Base-by-base conservation (phyloP, 2,797 vertebrate species). In the Pelochelys cantorii region DNA sequence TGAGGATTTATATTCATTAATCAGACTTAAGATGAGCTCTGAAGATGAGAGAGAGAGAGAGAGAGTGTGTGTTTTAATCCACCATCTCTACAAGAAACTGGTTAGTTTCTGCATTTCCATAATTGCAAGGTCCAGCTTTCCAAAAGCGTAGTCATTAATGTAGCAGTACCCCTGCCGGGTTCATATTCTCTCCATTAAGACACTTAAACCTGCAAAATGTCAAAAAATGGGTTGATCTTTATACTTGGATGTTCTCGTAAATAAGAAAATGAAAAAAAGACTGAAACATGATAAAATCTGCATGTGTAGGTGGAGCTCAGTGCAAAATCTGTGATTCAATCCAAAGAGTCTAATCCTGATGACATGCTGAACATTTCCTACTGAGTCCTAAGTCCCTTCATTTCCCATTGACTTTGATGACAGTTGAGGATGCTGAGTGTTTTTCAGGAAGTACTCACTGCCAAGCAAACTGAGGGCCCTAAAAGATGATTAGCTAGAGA, bases 211-310 rank as follows among this genome's bases (percentile, higher is more conserved):
- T 85, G 74, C 53, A 53, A 80, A 90, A 60, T 23, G 57, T 29
- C 87, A 85, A n/a, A n/a, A 90, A 94, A 89, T 88, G 91, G 7
- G 68, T 85, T 87, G 1, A 27, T 14, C 74, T 17, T 93, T 25
- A 37, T 48, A 80, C 23, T 57, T 80, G 85, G 8, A 81, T 15
- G n/a, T 29, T 68, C 90, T 71, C 3, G 31, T 81, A 86, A 42
- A 42, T 59, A 31, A 81, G 88, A 90, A 56, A 0, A 6, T 0
- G 1, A 6, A 31, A 6, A 31, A 18, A 79, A 81, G 90, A 84
- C 5, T 9, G 82, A 92, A 34, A 65, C 77, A 74, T n/a, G 86
- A 74, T 2, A 53, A 20, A 88, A 68, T 68, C 79, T 83, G 13
- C 29, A 3, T 1, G 3, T 0, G 37, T 71, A 3, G 79, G 57